phyloP scores from a whole-genome alignment of 2,797 vertebrate genomes.

The Zalophus californianus region DNA sequence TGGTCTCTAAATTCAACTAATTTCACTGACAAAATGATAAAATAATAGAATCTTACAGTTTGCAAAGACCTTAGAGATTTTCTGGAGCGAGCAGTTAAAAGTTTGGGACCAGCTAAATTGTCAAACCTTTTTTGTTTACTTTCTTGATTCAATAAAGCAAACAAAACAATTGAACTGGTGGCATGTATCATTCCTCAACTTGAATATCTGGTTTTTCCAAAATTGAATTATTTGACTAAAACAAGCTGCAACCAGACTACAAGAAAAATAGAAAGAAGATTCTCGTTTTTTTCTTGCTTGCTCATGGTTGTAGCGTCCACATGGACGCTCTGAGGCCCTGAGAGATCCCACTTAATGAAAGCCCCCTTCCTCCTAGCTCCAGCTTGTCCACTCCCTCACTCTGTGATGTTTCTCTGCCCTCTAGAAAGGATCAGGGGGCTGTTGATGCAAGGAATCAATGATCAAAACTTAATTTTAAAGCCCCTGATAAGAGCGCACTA shows the following conservation, averaged over 20 bases:
- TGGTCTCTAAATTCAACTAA: not conserved
- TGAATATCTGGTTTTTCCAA: slow-evolving; percentile 52
- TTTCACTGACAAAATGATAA: slow-evolving; percentile 34
- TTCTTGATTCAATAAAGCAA: slow-evolving; percentile 66
- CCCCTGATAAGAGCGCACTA: slow-evolving; percentile 63
- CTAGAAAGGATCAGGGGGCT: slow-evolving; percentile 60
- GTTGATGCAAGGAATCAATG: slow-evolving; percentile 77
- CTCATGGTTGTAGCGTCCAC: not conserved
- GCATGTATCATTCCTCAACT: slow-evolving; percentile 50
- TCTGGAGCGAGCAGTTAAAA: slow-evolving; percentile 38
- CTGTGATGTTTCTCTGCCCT: slow-evolving; percentile 61
- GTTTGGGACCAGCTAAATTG: slow-evolving; percentile 7
- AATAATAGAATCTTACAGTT: not conserved
- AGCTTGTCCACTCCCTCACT: slow-evolving; percentile 18
- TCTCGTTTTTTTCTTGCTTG: slow-evolving; percentile 6
- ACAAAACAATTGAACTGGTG: slow-evolving; percentile 45
- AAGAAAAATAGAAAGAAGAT: slow-evolving; percentile 20
- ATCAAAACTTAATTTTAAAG: slow-evolving; percentile 81
- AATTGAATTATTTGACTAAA: slow-evolving; percentile 61
- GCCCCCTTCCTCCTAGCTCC: not conserved
- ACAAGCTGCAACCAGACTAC: not conserved
- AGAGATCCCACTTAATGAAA: slow-evolving; percentile 70
- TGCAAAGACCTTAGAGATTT: slow-evolving; percentile 41
- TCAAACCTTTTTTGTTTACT: slow-evolving; percentile 48
- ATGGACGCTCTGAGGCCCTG: not conserved